Percentiles rank a stretch among this genome's conserved stretches.
Evolutionary conservation across 1,140 invertebrate species (phyloP).

Genomic region (Hylaeus volcanicus): DNA sequence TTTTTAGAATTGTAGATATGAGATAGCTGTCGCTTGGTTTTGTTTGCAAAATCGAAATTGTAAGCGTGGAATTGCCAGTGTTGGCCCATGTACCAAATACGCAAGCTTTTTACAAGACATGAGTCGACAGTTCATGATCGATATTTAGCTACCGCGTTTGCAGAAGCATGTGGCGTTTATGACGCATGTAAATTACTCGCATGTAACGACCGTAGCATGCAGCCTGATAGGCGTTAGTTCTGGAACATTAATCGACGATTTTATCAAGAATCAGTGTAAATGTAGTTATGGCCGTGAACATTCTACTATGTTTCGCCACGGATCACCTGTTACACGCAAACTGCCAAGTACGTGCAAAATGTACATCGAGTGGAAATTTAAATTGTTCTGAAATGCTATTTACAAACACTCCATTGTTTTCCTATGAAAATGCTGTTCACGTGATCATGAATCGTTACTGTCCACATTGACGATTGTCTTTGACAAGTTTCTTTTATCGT

Average conservation of each 20-base stretch:
- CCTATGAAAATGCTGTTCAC: neutral
- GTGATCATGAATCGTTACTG: neutral
- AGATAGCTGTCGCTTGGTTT: too few relatives aligned
- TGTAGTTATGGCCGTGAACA: neutral
- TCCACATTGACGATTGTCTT: neutral
- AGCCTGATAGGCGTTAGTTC: neutral
- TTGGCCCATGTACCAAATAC: neutral
- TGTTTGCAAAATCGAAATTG: too few relatives aligned
- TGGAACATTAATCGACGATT: conserved; percentile 5
- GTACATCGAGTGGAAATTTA: neutral
- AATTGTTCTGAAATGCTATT: neutral
- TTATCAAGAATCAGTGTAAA: neutral
- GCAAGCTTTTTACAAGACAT: neutral
- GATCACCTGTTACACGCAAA: neutral
- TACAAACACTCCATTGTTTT: neutral
- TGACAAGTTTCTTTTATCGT: too few relatives aligned
- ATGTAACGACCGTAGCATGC: neutral
- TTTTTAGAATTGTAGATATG: neutral
- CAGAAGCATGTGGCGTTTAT: neutral
- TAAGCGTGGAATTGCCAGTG: neutral
- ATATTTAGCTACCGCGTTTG: neutral
- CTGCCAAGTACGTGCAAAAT: neutral
- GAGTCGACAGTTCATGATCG: neutral
- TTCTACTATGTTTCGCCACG: neutral
- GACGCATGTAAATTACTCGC: neutral